These are phyloP conservation scores for Paramuricea clavata DNA, from an alignment of 92 coral and sea anemone species.

Conservation along the genomic window DNA sequence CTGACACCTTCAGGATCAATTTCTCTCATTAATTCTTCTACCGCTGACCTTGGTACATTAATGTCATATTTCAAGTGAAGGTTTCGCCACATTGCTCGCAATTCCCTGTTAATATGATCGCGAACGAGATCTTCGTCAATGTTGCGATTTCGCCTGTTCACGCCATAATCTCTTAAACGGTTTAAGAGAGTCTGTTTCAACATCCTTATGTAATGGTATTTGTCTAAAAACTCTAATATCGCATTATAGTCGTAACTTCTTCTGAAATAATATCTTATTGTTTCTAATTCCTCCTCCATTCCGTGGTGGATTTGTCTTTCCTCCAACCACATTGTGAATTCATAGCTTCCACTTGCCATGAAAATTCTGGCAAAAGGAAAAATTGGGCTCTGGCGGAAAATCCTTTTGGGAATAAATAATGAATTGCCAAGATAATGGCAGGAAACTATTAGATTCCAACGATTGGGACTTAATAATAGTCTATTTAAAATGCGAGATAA, in stretches of 20 bases:
- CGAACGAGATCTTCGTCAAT: conserved; percentile 51
- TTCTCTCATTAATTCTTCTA: conserved; percentile 34
- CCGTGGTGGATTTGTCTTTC: not conserved
- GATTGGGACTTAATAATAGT: too few species aligned
- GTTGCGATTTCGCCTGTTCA: conserved; percentile 45
- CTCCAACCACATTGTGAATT: too few species aligned
- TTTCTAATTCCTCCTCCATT: not conserved
- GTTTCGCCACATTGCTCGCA: conserved; percentile 63
- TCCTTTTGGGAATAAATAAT: too few species aligned
- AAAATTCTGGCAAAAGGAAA: too few species aligned
- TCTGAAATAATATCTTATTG: not conserved
- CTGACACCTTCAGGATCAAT: conserved; percentile 59
- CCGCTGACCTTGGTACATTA: conserved; percentile 44
- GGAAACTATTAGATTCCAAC: too few species aligned
- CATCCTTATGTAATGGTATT: too few species aligned
- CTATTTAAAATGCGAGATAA: too few species aligned
- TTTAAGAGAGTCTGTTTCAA: conserved; percentile 10
- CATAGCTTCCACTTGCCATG: too few species aligned
- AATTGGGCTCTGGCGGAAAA: too few species aligned
- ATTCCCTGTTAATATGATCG: conserved; percentile 33
- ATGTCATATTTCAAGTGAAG: conserved; percentile 59
- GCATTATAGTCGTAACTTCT: not conserved
- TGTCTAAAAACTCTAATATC: too few species aligned
- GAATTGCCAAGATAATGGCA: too few species aligned
- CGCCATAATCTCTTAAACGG: conserved; percentile 24